Percentiles rank a stretch among this genome's conserved stretches.
Evolutionary conservation across 2,797 vertebrate genomes (phyloP).

Genomic region (Takifugu rubripes): DNA sequence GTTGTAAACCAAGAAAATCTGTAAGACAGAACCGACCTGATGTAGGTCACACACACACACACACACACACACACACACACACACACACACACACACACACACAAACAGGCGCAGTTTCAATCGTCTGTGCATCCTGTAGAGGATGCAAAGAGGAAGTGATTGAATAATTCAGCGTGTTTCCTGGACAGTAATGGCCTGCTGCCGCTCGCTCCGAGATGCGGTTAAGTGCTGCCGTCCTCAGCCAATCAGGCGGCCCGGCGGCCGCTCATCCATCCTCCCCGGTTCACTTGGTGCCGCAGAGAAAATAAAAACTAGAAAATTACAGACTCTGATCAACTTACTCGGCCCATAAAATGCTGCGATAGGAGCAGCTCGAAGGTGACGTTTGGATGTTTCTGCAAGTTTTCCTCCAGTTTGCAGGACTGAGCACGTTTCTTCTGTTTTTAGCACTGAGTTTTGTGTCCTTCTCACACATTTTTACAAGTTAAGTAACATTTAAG

Average conservation of each 20-base stretch:
- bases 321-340: neutral
- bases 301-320: conserved; percentile 13
- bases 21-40: conserved; percentile 1
- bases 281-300: conserved; percentile 17
- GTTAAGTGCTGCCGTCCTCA: conserved; percentile 61
- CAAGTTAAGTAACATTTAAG: too few species aligned
- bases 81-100: conserved; percentile 17
- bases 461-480: too few species aligned
- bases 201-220: conserved; percentile 49
- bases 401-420: too few species aligned
- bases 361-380: neutral
- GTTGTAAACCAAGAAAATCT: too few species aligned
- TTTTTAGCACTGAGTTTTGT: too few species aligned
- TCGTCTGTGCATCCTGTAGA: conserved; percentile 52
- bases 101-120: conserved; percentile 36
- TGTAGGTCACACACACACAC: conserved; percentile 42
- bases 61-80: conserved; percentile 2
- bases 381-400: neutral
- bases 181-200: conserved; percentile 67
- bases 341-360: neutral
- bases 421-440: neutral
- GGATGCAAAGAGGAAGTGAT: conserved; percentile 61
- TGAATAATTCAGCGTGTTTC: conserved; percentile 75
- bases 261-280: conserved; percentile 2
- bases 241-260: conserved; percentile 33